These are phyloP conservation scores for Thamnaconus septentrionalis DNA, from an alignment of 2,113 vertebrate genomes.

Conservation along the genomic window DNA sequence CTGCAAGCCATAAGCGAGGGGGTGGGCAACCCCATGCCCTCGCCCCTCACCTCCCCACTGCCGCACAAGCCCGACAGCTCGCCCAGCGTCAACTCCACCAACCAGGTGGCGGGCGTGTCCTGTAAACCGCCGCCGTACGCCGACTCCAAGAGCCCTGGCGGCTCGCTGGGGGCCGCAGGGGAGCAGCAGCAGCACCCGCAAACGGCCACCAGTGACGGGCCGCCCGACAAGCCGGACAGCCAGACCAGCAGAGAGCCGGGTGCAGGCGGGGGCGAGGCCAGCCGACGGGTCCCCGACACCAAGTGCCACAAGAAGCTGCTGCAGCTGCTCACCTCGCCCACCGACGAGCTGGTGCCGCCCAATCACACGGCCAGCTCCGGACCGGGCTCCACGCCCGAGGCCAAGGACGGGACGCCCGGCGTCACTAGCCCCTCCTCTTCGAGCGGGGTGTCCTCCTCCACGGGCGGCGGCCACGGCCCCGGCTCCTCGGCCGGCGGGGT, in stretches of 20 bases:
- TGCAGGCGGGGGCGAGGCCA: slow-evolving; percentile 76
- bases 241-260: slow-evolving; percentile 81
- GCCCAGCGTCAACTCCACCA: slow-evolving; percentile 82
- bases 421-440: slow-evolving; percentile 90
- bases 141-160: slow-evolving; percentile 88
- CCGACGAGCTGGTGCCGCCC: slow-evolving; percentile 82
- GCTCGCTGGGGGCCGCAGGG: slow-evolving; percentile 72
- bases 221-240: slow-evolving; percentile 85
- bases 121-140: slow-evolving; percentile 78
- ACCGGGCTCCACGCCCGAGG: slow-evolving; percentile 70
- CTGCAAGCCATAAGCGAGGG: slow-evolving; percentile 98
- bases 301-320: slow-evolving; percentile 95
- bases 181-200: slow-evolving; percentile 62
- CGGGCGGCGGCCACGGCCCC: slow-evolving; percentile 76
- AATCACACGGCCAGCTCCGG: slow-evolving; percentile 63
- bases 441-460: slow-evolving; percentile 89
- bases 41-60: slow-evolving; percentile 88
- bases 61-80: slow-evolving; percentile 87
- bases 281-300: slow-evolving; percentile 80
- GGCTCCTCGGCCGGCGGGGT: slow-evolving; percentile 78
- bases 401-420: slow-evolving; percentile 80
- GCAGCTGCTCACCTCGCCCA: slow-evolving; percentile 91
- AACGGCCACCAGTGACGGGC: slow-evolving; percentile 81
- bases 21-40: slow-evolving; percentile 89
- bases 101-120: slow-evolving; percentile 48